A percentile compares a stretch with the other conserved stretches of the same genome.
Evolutionary conservation across 2,888 invertebrate species (phyloP).

Genomic region (Candidula unifasciata): DNA sequence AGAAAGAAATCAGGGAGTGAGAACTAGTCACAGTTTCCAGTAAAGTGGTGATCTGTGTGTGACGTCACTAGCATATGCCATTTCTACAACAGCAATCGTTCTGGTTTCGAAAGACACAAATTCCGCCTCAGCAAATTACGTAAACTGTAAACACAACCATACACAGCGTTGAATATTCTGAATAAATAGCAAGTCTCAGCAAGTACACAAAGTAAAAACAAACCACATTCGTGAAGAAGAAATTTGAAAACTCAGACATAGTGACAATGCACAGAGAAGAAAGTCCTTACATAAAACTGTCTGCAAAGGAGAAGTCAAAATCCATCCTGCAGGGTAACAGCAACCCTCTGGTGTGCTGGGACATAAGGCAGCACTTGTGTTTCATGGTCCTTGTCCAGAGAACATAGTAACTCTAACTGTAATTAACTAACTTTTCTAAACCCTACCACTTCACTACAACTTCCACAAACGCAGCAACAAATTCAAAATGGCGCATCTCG

Average conservation of each 20-base stretch:
- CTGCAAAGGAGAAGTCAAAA: slow-evolving; percentile 48
- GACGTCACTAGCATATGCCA: too few relatives aligned
- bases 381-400: slow-evolving; percentile 34
- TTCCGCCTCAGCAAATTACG: too few relatives aligned
- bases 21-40: too few relatives aligned
- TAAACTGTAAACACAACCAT: too few relatives aligned
- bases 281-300: slow-evolving; percentile 40
- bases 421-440: neutral
- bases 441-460: slow-evolving; percentile 8
- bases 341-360: slow-evolving; percentile 23
- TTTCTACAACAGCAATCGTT: too few relatives aligned
- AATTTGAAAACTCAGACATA: slow-evolving; percentile 18
- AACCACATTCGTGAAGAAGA: neutral
- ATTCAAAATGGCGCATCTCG: slow-evolving; percentile 43
- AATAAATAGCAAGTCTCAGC: too few relatives aligned
- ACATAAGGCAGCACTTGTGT: slow-evolving; percentile 30
- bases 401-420: slow-evolving; percentile 19
- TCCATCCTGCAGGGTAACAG: slow-evolving; percentile 35
- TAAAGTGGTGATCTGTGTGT: too few relatives aligned
- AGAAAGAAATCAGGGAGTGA: too few relatives aligned
- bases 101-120: too few relatives aligned
- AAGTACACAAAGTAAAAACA: neutral
- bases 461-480: neutral
- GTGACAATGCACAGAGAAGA: neutral
- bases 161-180: too few relatives aligned